Percentiles rank a stretch among this genome's conserved stretches.
Evolutionary conservation across 1,140 invertebrate genomes (phyloP).

Genomic region (Procambarus virginalis): DNA sequence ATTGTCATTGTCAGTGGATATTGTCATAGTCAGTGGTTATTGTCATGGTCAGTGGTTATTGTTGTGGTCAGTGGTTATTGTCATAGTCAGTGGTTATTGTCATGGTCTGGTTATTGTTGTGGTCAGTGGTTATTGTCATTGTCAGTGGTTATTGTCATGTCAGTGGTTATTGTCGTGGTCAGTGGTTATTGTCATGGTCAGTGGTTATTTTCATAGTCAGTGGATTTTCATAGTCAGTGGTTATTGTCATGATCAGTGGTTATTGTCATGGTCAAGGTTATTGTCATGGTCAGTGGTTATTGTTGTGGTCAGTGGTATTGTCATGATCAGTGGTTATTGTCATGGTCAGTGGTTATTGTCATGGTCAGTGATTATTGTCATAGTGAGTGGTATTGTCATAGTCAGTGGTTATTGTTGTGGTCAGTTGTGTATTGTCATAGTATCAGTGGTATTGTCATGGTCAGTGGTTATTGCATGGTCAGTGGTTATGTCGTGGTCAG

Average conservation of each 20-base stretch:
- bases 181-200: neutral
- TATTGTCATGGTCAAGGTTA: neutral
- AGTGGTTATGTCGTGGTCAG: neutral
- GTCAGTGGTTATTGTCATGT: too few relatives aligned
- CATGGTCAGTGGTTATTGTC: neutral
- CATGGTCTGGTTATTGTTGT: neutral
- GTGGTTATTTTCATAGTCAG: neutral
- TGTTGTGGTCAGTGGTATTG: neutral
- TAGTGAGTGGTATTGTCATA: neutral
- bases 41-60: slow-evolving; percentile 7
- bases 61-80: neutral
- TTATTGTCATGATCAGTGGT: neutral
- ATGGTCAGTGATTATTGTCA: neutral
- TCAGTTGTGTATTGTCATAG: neutral
- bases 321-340: neutral
- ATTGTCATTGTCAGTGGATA: neutral
- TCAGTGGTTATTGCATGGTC: neutral
- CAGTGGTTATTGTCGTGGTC: too few relatives aligned
- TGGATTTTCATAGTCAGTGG: neutral
- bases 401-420: neutral
- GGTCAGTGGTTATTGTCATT: neutral
- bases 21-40: neutral
- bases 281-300: neutral
- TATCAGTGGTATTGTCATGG: neutral
- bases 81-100: neutral